Evolutionary conservation across 2,797 vertebrate genomes (phyloP), one percentile per base, ranked within the genome.

Genomic region (Semaprochilodus insignis): DNA sequence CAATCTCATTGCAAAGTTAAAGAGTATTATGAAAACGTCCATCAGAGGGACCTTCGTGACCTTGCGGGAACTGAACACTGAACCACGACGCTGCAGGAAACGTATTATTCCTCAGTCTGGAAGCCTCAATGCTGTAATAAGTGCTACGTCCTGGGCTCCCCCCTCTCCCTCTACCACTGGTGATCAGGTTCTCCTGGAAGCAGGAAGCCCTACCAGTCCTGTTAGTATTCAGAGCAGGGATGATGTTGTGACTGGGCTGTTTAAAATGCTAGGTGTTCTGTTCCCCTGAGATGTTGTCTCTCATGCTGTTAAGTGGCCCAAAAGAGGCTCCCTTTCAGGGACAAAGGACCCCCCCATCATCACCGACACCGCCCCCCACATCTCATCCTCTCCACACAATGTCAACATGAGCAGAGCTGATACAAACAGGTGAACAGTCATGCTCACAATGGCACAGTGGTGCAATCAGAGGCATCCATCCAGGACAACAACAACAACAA

Each of bases 321-420:
- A 60, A 66, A 57, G 67, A 69, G 66, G 66, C 17, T 21, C 34
- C 17, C 34, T 69, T 48, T 48, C 21, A 48, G 69, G 67, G 11
- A 14, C 14, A 11, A 44, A 19, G 15, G 15, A 4, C 69, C 44
- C 69, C 67, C 19, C 36, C 21, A 23, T 11, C 82, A 77, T 86
- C 52, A 76, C 51, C 74, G 34, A 78, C 75, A 60, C 7, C 57
- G 11, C 59, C 59, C 86, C 83, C 84, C 83, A 88, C 85, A 79
- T 72, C 63, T 83, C 51, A 63, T 25, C 62, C 77, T 74, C 63
- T 67, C 51, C 74, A 48, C 44, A 48, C 44, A 48, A 48, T 40
- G 40, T 40, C 40, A 74, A 55, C 77, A 80, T 63, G 11, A 55
- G 52, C 55, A n/a, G 55, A 71, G 60, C 3, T 10, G 15, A 63